Evolutionary conservation across 2,888 invertebrate genomes (phyloP).

Genomic region (Mechanitis messenoides): DNA sequence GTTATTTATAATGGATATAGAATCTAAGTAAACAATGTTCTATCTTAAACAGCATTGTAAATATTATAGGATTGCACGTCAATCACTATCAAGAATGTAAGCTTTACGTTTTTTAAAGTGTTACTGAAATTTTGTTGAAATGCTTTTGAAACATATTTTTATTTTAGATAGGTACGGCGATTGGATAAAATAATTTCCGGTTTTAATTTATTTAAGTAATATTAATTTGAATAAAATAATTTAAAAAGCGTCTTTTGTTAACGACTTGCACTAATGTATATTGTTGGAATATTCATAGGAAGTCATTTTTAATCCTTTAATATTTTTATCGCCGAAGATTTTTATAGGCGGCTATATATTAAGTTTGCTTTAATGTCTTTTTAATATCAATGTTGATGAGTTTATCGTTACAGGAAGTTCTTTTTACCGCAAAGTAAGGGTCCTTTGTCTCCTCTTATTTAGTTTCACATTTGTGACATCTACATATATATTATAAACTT

Average conservation of each 20-base stretch:
- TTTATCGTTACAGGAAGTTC: constrained; percentile 26
- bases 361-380: constrained; percentile 19
- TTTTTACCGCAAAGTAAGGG: background rate
- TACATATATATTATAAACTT: too few species aligned
- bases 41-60: constrained; percentile 11
- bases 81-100: constrained; percentile 15
- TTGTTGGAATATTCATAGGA: background rate
- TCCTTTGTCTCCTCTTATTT: too few species aligned
- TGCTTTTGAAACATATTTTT: too few species aligned
- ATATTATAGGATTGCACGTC: constrained; percentile 15
- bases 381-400: constrained; percentile 6
- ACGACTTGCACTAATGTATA: too few species aligned
- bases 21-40: constrained; percentile 14
- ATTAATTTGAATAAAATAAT: too few species aligned
- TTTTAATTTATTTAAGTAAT: too few species aligned
- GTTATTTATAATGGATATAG: constrained; percentile 13
- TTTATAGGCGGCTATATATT: constrained; percentile 21
- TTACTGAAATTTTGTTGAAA: background rate
- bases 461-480: too few species aligned
- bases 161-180: too few species aligned
- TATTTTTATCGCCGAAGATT: constrained; percentile 14
- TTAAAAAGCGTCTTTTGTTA: too few species aligned
- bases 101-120: background rate
- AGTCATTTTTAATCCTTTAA: constrained; percentile 13
- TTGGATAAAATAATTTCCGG: too few species aligned